Base-by-base conservation (phyloP, 2,113 vertebrate species). In the Candoia aspera region DNA sequence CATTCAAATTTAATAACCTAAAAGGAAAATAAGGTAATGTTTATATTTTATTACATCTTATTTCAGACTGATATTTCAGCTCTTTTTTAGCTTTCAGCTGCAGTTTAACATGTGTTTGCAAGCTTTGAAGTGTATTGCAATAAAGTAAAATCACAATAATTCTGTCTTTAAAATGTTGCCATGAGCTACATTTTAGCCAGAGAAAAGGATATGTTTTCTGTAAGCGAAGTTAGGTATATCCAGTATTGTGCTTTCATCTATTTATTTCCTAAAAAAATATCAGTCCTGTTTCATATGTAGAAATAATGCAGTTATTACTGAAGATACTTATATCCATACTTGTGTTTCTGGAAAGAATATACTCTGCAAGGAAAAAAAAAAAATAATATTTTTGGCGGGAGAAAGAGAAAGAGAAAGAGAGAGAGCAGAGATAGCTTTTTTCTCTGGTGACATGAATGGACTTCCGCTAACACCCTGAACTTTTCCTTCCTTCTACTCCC, bases 261-360 rank as follows among this genome's bases (percentile, higher is more conserved):
- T 54, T 92, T 64, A 0, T 42, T 91, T 94, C 84, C 85, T 37
- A 94, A 88, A 4, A 83, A 58, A 68, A 89, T 94, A n/a, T 84
- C 15, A 59, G 37, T 84, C n/a, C 11, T 87, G 0, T 94, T 94
- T 93, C 86, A 91, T 89, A 89, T 91, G 9, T 49, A 86, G 58
- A 54, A 94, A 91, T 87, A 94, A 90, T 93, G 90, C 11, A 93
- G 88, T 91, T 91, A 94, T 92, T 57, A 93, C 21, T 46, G 79
- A 84, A 49, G 92, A 91, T 90, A 90, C 88, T 83, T 73, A 94
- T 92, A 92, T 90, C 57, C 92, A 91, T n/a, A 60, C 15, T 93
- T 91, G 19, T 88, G 92, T 87, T 93, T 59, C 57, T 83, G 2
- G 90, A 92, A 94, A 93, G 60, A 96, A 92, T 15, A 58, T 58